Evolutionary conservation across 2,797 vertebrate species (phyloP).

Genomic region (Zenarchopterus dispar): DNA sequence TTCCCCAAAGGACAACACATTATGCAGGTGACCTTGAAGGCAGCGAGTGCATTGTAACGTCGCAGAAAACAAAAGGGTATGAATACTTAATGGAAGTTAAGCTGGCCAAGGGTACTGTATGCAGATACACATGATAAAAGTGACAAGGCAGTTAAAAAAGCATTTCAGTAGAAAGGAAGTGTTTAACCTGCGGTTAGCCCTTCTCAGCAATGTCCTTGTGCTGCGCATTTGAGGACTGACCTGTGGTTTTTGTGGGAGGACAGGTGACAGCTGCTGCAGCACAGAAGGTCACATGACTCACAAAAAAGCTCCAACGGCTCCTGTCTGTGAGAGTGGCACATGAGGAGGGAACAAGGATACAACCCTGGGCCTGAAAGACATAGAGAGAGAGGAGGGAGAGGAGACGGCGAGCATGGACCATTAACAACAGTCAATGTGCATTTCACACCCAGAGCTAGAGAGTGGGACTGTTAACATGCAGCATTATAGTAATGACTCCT

Average conservation of each 20-base stretch:
- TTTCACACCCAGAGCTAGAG: conserved; percentile 32
- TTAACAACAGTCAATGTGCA: conserved; percentile 38
- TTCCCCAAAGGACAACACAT: conserved; percentile 52
- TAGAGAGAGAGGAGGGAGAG: conserved; percentile 12
- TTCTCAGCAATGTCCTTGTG: conserved; percentile 72
- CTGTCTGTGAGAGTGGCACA: conserved; percentile 85
- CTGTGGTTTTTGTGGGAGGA: conserved; percentile 87
- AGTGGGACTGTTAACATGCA: background rate
- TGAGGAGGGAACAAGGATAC: conserved; percentile 77
- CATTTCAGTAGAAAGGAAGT: conserved; percentile 49
- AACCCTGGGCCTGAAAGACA: conserved; percentile 75
- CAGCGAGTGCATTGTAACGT: conserved; percentile 62
- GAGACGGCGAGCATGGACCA: conserved; percentile 17
- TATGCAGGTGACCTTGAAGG: conserved; percentile 74
- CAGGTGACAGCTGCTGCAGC: conserved; percentile 88
- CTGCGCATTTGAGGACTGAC: conserved; percentile 72
- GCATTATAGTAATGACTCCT: background rate
- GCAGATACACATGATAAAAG: conserved; percentile 71
- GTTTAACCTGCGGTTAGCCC: conserved; percentile 66
- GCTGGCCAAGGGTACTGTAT: conserved; percentile 71
- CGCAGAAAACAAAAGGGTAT: conserved; percentile 68
- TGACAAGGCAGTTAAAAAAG: conserved; percentile 67
- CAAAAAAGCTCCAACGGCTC: conserved; percentile 87
- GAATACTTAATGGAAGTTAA: conserved; percentile 71
- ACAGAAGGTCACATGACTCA: conserved; percentile 87